Percentiles rank a stretch among this genome's conserved stretches.
These are phyloP conservation scores for Melanostoma mellinum DNA, from an alignment of 2,888 invertebrate genomes.

Conservation along the genomic window DNA sequence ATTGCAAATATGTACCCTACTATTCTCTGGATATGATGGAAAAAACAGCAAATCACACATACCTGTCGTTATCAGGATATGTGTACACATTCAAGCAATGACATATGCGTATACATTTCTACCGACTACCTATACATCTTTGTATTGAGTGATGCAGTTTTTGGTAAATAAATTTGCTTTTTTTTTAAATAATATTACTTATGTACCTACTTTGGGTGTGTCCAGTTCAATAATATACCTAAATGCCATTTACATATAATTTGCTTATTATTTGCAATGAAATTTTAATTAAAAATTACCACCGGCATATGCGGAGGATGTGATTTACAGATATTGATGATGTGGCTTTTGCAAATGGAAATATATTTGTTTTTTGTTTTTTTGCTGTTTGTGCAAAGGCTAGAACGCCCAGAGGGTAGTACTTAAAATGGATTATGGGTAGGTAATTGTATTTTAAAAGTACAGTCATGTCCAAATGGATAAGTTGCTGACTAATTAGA, in stretches of 20 bases:
- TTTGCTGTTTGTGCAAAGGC: too few species aligned
- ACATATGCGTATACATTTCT: background rate
- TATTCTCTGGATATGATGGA: background rate
- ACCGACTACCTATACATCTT: constrained; percentile 16
- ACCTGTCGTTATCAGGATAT: background rate
- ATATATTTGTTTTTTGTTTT: too few species aligned
- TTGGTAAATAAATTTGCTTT: constrained; percentile 42
- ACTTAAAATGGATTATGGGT: too few species aligned
- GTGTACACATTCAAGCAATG: background rate
- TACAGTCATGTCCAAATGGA: too few species aligned
- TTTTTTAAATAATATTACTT: constrained; percentile 7
- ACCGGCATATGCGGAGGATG: too few species aligned
- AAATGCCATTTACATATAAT: constrained; percentile 21
- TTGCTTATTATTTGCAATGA: constrained; percentile 24
- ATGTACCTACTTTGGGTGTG: constrained; percentile 19
- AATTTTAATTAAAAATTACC: constrained; percentile 25
- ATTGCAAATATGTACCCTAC: constrained; percentile 61
- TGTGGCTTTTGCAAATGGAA: too few species aligned
- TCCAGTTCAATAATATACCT: constrained; percentile 20
- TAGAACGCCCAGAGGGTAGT: too few species aligned
- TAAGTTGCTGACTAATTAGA: too few species aligned
- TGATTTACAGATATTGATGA: too few species aligned
- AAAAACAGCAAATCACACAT: constrained; percentile 25
- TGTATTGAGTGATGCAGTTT: constrained; percentile 49
- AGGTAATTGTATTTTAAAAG: too few species aligned